A percentile compares a stretch with the other conserved stretches of the same genome.
These are phyloP conservation scores for Chaenocephalus aceratus DNA, from an alignment of 2,113 vertebrate genomes.

Conservation along the genomic window DNA sequence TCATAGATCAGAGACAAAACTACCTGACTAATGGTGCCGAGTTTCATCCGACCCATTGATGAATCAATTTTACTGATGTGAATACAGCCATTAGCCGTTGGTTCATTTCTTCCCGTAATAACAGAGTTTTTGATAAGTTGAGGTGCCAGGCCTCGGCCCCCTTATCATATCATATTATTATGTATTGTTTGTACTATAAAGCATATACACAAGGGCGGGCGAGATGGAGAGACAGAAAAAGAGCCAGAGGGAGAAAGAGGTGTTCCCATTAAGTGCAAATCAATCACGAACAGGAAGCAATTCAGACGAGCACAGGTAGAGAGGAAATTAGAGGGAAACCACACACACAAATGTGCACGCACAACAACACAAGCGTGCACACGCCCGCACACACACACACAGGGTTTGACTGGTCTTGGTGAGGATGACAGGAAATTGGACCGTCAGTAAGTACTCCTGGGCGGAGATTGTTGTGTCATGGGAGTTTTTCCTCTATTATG, in stretches of 20 bases:
- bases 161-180: conserved; percentile 45
- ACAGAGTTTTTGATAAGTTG: conserved; percentile 34
- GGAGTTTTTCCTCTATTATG: conserved; percentile 31
- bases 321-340: conserved; percentile 73
- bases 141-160: conserved; percentile 17
- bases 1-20: conserved; percentile 59
- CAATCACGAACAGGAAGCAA: conserved; percentile 76
- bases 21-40: conserved; percentile 47
- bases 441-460: conserved; percentile 58
- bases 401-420: conserved; percentile 16
- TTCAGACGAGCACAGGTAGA: conserved; percentile 64
- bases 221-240: conserved; percentile 20
- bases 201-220: conserved; percentile 8
- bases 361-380: conserved; percentile 4
- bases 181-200: conserved; percentile 36
- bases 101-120: conserved; percentile 53
- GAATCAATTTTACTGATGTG: conserved; percentile 47
- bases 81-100: conserved; percentile 47
- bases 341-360: conserved; percentile 1
- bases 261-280: conserved; percentile 63
- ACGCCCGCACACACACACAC: conserved; percentile 8
- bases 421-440: conserved; percentile 73
- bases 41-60: conserved; percentile 56
- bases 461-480: conserved; percentile 56
- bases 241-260: conserved; percentile 8